Base-by-base conservation (phyloP, 2,888 invertebrate species). In the Drosophila bunnanda region DNA sequence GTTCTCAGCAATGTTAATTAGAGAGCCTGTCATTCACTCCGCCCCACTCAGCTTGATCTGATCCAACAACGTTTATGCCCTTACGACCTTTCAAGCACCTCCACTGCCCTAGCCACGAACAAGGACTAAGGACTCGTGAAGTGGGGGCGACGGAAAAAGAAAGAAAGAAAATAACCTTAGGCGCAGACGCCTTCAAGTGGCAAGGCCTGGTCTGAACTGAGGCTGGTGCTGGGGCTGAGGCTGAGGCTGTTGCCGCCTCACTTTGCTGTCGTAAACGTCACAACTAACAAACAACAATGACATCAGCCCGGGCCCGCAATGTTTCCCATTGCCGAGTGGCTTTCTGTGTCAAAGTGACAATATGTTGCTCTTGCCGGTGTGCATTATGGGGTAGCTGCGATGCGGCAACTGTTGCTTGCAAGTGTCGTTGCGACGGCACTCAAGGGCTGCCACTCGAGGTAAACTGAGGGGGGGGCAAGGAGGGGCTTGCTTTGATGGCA, bases 271-370 rank as follows among this genome's bases (percentile, higher is more conserved):
- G 89, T 86, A 88, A 78, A 78, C 78, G 76, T 76, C 78, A 70
- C 64, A 60, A 46, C 75, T 64, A 43, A 64, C 71, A 57, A 65
- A 54, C 71, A 59, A 66, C 72, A 81, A 80, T 82, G 88, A 81
- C 89, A 84, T 20, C 76, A 78, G 71, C 80, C 59, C 54, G 71
- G 30, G 60, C 57, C 55, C 59, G 53, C 71, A 79, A 70, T 64
- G 74, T 67, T 54, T 72, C 58, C 80, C 57, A 73, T 73, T 34
- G 50, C 73, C 76, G 78, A 79, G 87, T 80, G 89, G 83, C 81
- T 83, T 87, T 88, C 76, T 87, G 87, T 89, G 90, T 80, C 90
- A 88, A 89, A 89, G 89, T 83, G 86, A 88, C 89, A 89, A 89
- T 87, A 89, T 89, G 89, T 84, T 84, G 79, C 77, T 77, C 78